Base-by-base conservation (phyloP, 1,140 invertebrate species). In the Protaetia brevitarsis region DNA sequence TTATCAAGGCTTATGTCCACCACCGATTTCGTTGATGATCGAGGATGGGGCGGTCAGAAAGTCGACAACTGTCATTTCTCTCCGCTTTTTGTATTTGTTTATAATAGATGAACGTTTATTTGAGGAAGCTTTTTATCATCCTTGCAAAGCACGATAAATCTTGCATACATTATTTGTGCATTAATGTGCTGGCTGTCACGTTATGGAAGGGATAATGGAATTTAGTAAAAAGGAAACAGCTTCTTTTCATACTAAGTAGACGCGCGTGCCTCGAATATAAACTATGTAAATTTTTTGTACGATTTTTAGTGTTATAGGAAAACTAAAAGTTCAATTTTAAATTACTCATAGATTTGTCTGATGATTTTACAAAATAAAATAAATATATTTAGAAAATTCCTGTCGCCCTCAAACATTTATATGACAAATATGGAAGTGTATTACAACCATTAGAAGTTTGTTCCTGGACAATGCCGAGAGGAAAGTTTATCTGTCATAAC, bases 391-490 rank as follows among this genome's bases (percentile, higher is more conserved):
- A n/a, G 19, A 51, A 51, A 51, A 51, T 23, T 23, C 41, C 41
- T 51, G 41, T 51, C 41, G 2, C 6, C 26, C 19, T 51, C 41
- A 4, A 51, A 51, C 21, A 51, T 51, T 23, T 51, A 23, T 19
- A 51, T 51, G 26, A 51, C 16, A 23, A 51, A 51, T 51, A 2
- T 23, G 41, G 26, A 51, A 16, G 26, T 3, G 19, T 23, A 51
- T 51, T 51, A 51, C 41, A 51, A 51, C 13, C 16, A 23, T 51
- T 51, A 51, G 19, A 51, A 51, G 41, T 51, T 51, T 51, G 41
- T 51, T 19, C 26, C 19, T 23, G 41, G 31, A 34, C 31, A 34
- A 34, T 11, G 13, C 31, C 13, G 1, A n/a, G 41, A 51, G n/a
- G n/a, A 51, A 51, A 51, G 16, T 51, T 51, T 51, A 51, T 51